Base-by-base conservation (phyloP, 2,888 invertebrate species). In the Cryptocephalus primarius region DNA sequence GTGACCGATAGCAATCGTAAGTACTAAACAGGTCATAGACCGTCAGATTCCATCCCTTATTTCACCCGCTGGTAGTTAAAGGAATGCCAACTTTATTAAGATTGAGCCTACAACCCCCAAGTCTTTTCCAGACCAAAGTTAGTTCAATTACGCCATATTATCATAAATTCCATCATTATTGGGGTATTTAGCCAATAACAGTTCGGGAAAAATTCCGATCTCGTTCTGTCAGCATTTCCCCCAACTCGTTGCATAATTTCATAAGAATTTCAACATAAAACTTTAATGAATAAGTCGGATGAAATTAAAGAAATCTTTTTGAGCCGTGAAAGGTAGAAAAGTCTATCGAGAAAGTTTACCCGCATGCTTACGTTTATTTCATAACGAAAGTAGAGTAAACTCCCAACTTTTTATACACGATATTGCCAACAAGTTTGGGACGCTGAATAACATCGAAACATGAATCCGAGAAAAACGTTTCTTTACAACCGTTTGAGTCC, bases 41-140 rank as follows among this genome's bases (percentile, higher is more conserved):
- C 41, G 32, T 45, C 44, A 40, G 43, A 33, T 46, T 36, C 33
- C 13, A 32, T 39, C 40, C 39, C 34, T 42, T 36, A 40, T 38
- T 50, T 48, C 38, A 45, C 50, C 48, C 38, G 51, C 53, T 52
- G 53, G 52, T 53, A 53, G 52, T 54, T 50, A 52, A 52, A 51
- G 48, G 49, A 50, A 50, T 52, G 49, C 52, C 44, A 55, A 51
- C 46, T 52, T 54, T 52, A 55, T 54, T 51, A 51, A 53, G 47
- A 55, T 51, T 55, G 49, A 47, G 45, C 45, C 48, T 47, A 47
- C 46, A 46, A 39, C 42, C 47, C 48, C 42, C 48, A 50, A 53
- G 50, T 53, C 50, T 49, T 46, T 42, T 43, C 44, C 48, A 53
- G 44, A 46, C 46, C 45, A 46, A 50, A 50, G 46, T 50, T 52